Evolutionary conservation across 2,888 invertebrate genomes (phyloP).

Genomic region (Athalia cordata): DNA sequence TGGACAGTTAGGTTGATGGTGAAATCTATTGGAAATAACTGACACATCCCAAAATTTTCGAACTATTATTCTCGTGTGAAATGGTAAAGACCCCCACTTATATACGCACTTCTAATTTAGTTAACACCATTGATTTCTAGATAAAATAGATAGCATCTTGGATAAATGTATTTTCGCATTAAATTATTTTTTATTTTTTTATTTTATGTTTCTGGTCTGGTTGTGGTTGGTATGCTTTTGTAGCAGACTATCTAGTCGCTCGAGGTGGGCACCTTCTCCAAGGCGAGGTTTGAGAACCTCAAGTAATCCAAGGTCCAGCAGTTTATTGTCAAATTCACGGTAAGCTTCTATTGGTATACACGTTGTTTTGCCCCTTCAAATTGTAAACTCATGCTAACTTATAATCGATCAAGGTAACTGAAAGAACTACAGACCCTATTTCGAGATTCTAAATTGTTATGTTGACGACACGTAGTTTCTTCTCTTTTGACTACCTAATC

Average conservation of each 20-base stretch:
- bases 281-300: slow-evolving; percentile 59
- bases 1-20: too few species aligned
- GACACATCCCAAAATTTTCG: too few species aligned
- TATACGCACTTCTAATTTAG: too few species aligned
- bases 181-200: slow-evolving; percentile 41
- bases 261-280: slow-evolving; percentile 59
- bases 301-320: slow-evolving; percentile 50
- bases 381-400: not conserved
- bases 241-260: slow-evolving; percentile 63
- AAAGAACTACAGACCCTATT: too few species aligned
- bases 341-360: slow-evolving; percentile 52
- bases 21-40: too few species aligned
- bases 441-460: too few species aligned
- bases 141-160: slow-evolving; percentile 28
- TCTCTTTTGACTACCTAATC: not conserved
- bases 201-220: slow-evolving; percentile 48
- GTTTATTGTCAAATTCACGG: slow-evolving; percentile 52
- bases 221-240: slow-evolving; percentile 51
- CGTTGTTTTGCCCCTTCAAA: not conserved
- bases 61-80: too few species aligned
- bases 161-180: slow-evolving; percentile 23
- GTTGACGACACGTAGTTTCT: not conserved
- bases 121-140: not conserved
- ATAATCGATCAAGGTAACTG: not conserved
- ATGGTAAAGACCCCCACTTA: too few species aligned